Percentiles rank a stretch among this genome's conserved stretches.
Conservation (phyloP, 2,113 vertebrate genomes). For the Mormyrus lacerda region DNA sequence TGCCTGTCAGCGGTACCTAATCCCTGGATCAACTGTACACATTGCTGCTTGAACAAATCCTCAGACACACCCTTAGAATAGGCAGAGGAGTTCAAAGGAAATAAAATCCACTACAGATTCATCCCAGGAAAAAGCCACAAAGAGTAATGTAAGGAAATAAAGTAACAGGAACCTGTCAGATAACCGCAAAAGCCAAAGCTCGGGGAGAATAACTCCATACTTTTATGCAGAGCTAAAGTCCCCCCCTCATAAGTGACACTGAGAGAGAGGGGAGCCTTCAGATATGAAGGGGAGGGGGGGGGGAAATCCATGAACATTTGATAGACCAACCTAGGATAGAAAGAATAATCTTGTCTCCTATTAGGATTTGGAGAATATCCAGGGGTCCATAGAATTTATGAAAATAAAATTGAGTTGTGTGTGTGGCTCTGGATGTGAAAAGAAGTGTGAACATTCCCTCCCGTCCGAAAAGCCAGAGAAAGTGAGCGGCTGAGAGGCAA, state of each 20-base stretch:
- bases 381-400: not conserved
- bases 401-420: not conserved
- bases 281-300: not conserved
- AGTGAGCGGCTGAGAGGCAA: not conserved
- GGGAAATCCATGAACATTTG: not conserved
- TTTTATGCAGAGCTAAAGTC: not conserved
- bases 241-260: not conserved
- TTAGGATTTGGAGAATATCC: not conserved
- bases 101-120: not conserved
- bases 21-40: not conserved
- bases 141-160: not conserved
- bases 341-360: not conserved
- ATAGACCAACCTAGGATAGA: not conserved
- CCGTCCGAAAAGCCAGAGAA: not conserved
- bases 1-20: not conserved
- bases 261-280: not conserved
- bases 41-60: not conserved
- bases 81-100: not conserved
- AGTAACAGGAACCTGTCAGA: not conserved
- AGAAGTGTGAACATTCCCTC: not conserved
- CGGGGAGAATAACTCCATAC: not conserved
- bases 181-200: not conserved
- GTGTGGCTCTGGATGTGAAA: not conserved
- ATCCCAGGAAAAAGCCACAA: not conserved
- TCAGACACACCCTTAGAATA: not conserved